Evolutionary conservation across 2,113 vertebrate genomes (phyloP), one percentile per base, ranked within the genome.

Genomic region (Gracilinanus agilis): DNA sequence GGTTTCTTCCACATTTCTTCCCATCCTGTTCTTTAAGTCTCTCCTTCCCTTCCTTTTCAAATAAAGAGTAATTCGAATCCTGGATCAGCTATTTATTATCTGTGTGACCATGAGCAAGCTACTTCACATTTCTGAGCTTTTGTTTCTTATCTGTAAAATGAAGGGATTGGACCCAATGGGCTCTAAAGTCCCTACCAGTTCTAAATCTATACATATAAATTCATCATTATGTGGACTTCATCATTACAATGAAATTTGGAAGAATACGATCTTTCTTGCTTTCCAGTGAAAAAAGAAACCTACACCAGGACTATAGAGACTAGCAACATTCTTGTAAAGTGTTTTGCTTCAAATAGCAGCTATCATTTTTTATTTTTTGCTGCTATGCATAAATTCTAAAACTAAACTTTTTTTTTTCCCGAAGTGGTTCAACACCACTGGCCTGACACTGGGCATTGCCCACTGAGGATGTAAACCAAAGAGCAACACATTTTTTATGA

Each of bases 221-320:
- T n/a, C 12, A 90, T 94, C 88, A 92, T 95, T 53, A 94, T 90
- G 44, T 0, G 90, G 11, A 90, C 24, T 89, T 12, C 53, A 19
- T 91, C 21, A 94, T 94, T 93, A 94, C 2, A 91, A 9, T 92
- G 24, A 97, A 91, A 90, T 54, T 3, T 44, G 58, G 54, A 44
- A 27, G 67, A 95, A 83, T 93, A 5, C 40, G 19, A n/a, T 1
- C 67, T 40, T 40, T 40, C 67, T 83, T 49, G 1, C 5, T 89
- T 96, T 89, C 91, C 83, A 88, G n/a, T 91, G 58, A 54, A 11
- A 19, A 83, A 40, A 40, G n/a, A 83, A 83, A 83, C 2, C 7
- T 23, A 40, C n/a, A 40, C 16, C 6, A 83, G n/a, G 67, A 21
- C n/a, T 83, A 19, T n/a, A 3, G 25, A 95, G 53, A 56, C 13